phyloP scores from a whole-genome alignment of 1,140 invertebrate species.

The Anastrepha obliqua region DNA sequence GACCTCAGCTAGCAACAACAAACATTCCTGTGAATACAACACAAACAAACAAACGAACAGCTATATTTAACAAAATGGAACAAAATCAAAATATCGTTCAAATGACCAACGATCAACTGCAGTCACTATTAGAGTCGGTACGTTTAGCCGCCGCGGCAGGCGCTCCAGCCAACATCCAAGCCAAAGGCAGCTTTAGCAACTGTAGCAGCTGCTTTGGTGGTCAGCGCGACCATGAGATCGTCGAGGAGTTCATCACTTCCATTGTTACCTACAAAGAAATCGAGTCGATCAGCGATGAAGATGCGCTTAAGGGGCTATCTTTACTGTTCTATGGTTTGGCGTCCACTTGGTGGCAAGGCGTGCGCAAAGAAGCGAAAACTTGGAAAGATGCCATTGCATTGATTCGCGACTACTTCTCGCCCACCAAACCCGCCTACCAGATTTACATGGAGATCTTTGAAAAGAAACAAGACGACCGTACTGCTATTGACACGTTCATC shows the following conservation, averaged over 20 bases:
- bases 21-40: not conserved
- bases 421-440: slow-evolving; percentile 68
- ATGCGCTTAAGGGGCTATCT: slow-evolving; percentile 68
- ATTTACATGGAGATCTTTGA: slow-evolving; percentile 71
- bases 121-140: slow-evolving; percentile 51
- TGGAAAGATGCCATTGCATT: slow-evolving; percentile 67
- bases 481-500: slow-evolving; percentile 69
- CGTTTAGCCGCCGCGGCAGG: not conserved
- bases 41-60: not conserved
- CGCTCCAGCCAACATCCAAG: slow-evolving; percentile 17
- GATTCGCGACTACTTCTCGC: slow-evolving; percentile 68
- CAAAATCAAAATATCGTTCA: not conserved
- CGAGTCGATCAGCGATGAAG: slow-evolving; percentile 69
- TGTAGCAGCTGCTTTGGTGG: slow-evolving; percentile 66
- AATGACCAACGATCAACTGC: slow-evolving; percentile 51
- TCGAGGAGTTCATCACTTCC: slow-evolving; percentile 70
- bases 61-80: too few relatives aligned
- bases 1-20: slow-evolving; percentile 27
- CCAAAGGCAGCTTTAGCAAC: slow-evolving; percentile 71
- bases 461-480: slow-evolving; percentile 64
- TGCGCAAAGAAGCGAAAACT: slow-evolving; percentile 65
- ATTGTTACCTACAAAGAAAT: slow-evolving; percentile 70
- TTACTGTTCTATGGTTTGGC: slow-evolving; percentile 66
- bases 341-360: slow-evolving; percentile 70
- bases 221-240: slow-evolving; percentile 70